Percentiles rank a stretch among this genome's conserved stretches.
These are phyloP conservation scores for Tetrax tetrax DNA, from an alignment of 2,113 vertebrate genomes.

Conservation along the genomic window DNA sequence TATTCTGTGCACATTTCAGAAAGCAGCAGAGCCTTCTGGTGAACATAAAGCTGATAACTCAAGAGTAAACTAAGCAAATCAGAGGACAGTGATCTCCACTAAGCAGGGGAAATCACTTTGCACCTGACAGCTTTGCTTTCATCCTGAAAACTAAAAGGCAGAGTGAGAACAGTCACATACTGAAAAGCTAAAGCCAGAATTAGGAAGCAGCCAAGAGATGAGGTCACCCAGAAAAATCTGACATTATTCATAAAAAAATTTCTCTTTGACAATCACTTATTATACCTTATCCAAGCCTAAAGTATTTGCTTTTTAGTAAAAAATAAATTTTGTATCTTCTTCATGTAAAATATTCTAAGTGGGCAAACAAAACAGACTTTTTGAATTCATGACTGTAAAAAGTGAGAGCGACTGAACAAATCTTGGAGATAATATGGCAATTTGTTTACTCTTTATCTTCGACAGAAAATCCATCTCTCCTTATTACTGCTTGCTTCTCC, in stretches of 20 bases:
- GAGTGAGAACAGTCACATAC: slow-evolving; percentile 32
- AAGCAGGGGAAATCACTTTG: slow-evolving; percentile 62
- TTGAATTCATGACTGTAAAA: neutral
- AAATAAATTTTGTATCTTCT: neutral
- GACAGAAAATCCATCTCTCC: neutral
- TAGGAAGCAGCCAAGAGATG: slow-evolving; percentile 17
- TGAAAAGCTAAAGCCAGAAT: neutral
- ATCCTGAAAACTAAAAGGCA: slow-evolving; percentile 33
- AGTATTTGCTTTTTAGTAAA: neutral
- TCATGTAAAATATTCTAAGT: neutral
- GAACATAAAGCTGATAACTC: slow-evolving; percentile 24
- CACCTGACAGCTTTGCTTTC: slow-evolving; percentile 66
- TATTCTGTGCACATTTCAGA: neutral
- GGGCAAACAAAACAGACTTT: neutral
- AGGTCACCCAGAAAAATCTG: neutral
- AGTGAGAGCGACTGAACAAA: neutral
- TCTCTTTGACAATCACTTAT: neutral
- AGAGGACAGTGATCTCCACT: slow-evolving; percentile 11
- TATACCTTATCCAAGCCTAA: neutral
- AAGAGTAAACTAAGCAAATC: slow-evolving; percentile 18
- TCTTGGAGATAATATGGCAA: neutral
- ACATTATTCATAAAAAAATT: neutral
- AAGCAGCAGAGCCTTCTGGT: slow-evolving; percentile 25
- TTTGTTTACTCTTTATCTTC: neutral
- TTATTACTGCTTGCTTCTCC: neutral